Conservation (phyloP, 2,888 invertebrate genomes). For the Dusona sp. region DNA sequence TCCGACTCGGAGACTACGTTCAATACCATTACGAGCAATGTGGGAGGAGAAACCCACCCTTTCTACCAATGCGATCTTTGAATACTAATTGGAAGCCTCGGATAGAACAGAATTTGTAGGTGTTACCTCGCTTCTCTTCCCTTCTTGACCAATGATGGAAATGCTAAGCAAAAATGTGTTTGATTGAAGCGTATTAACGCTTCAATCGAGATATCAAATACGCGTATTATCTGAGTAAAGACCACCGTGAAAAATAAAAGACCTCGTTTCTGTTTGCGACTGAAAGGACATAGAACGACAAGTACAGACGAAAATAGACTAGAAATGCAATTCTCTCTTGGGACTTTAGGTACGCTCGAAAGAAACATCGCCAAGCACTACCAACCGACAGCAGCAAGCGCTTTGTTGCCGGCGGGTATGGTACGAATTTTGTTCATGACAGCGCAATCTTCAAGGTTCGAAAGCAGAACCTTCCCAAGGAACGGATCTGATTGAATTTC, state of each 20-base stretch:
- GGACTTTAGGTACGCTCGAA: constrained; percentile 55
- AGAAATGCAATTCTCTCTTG: constrained; percentile 69
- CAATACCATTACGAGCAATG: constrained; percentile 61
- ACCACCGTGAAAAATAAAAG: constrained; percentile 28
- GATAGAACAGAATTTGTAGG: constrained; percentile 47
- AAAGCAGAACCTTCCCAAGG: constrained; percentile 61
- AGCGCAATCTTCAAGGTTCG: constrained; percentile 72
- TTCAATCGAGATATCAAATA: constrained; percentile 29
- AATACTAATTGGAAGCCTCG: constrained; percentile 62
- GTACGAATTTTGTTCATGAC: constrained; percentile 73
- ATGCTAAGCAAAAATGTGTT: constrained; percentile 19
- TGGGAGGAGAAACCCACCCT: constrained; percentile 34
- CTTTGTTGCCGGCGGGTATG: constrained; percentile 55
- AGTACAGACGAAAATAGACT: constrained; percentile 67
- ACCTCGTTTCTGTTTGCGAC: constrained; percentile 20
- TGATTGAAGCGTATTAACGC: background rate
- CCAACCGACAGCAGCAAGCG: constrained; percentile 49
- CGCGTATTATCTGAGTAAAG: constrained; percentile 42
- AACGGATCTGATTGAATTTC: constrained; percentile 66
- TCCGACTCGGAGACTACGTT: constrained; percentile 37
- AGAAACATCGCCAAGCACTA: constrained; percentile 58
- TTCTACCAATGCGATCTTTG: constrained; percentile 58
- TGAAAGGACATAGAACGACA: constrained; percentile 57
- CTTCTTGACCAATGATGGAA: constrained; percentile 17
- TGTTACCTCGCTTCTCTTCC: background rate